These are phyloP conservation scores for Ochropleura leucogaster DNA, from an alignment of 2,888 invertebrate species.

Conservation along the genomic window DNA sequence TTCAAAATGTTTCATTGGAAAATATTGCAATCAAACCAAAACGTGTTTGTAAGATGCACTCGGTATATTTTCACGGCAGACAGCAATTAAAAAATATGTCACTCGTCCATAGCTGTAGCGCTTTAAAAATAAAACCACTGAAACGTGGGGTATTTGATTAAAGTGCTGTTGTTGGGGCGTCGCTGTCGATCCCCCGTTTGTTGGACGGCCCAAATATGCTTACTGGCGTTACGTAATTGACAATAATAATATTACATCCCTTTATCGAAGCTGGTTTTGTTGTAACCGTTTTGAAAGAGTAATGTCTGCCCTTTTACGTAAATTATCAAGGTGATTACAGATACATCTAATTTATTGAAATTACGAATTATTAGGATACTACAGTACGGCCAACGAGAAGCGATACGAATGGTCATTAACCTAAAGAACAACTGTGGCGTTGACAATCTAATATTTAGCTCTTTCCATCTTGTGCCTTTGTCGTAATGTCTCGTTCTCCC, in stretches of 20 bases:
- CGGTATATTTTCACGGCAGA: background rate
- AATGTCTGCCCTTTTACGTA: background rate
- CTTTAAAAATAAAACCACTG: constrained; percentile 9
- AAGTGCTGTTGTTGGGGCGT: background rate
- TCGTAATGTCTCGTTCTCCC: too few relatives aligned
- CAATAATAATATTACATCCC: background rate
- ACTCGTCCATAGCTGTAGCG: background rate
- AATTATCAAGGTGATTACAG: background rate
- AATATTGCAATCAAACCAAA: background rate
- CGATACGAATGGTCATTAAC: too few relatives aligned
- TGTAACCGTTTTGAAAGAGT: background rate
- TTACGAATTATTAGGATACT: background rate
- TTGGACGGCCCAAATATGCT: background rate
- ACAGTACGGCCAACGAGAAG: too few relatives aligned
- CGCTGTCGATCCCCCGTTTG: background rate
- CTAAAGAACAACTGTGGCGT: too few relatives aligned
- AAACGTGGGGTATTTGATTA: constrained; percentile 20
- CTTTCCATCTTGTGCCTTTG: too few relatives aligned
- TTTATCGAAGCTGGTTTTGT: background rate
- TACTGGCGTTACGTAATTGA: constrained; percentile 12
- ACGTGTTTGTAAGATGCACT: background rate
- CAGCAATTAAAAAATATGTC: background rate
- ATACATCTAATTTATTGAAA: background rate
- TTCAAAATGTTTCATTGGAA: background rate
- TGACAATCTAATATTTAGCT: too few relatives aligned